Conservation (phyloP, 2,888 invertebrate species). For the Meta bourneti region DNA sequence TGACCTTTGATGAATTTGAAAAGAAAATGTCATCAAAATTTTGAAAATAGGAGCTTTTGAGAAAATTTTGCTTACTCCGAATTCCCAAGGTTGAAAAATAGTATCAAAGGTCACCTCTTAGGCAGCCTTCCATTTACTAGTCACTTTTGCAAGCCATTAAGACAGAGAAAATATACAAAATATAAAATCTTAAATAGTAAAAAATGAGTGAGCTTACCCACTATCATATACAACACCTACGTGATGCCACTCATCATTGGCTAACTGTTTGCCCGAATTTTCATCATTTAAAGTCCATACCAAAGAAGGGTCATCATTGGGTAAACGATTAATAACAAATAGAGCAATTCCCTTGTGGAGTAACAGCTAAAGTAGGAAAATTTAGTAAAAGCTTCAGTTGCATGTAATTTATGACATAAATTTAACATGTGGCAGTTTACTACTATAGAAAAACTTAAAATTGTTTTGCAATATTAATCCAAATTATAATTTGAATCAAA, state of each 20-base stretch:
- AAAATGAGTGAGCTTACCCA: constrained; percentile 63
- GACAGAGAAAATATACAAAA: neutral
- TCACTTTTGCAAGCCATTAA: neutral
- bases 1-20: too few relatives aligned
- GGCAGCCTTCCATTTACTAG: too few relatives aligned
- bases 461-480: neutral
- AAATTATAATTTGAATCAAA: neutral
- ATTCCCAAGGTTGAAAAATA: too few relatives aligned
- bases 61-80: too few relatives aligned
- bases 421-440: neutral
- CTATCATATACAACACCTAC: constrained; percentile 74
- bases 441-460: neutral
- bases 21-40: too few relatives aligned
- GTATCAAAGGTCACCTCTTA: too few relatives aligned
- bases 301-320: constrained; percentile 83
- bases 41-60: too few relatives aligned
- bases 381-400: neutral
- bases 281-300: constrained; percentile 74
- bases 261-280: constrained; percentile 74
- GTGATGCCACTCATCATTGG: constrained; percentile 78
- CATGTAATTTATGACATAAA: neutral
- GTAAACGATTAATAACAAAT: constrained; percentile 84
- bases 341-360: constrained; percentile 80
- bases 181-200: neutral
- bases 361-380: constrained; percentile 83